Evolutionary conservation across 2,797 vertebrate genomes (phyloP), one percentile per base, ranked within the genome.

Genomic region (Melopsittacus undulatus): DNA sequence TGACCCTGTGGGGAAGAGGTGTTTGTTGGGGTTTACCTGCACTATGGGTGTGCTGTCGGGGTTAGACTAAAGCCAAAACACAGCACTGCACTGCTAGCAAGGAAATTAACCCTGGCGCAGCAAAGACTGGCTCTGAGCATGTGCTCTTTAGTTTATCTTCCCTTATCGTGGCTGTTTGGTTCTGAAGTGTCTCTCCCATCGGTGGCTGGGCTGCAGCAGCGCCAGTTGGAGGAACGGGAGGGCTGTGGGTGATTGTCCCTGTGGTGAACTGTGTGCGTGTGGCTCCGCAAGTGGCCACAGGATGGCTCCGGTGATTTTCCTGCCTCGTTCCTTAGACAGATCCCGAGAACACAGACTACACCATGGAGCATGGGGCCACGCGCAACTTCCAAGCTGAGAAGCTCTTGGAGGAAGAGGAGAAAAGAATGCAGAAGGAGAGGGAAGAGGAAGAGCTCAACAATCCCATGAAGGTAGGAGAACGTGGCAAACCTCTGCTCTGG

Each of bases 381-480:
- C 96, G 99, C 23, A 99, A 99, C 97, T 99, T 99, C 97, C 99
- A 99, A 93, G 99, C 99, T 0, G 99, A 99, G 97, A 99, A 99
- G 87, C 98, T 99, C 15, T 87, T 99, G 59, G 99, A 99, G 94
- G 99, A 99, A 90, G 99, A 99, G 91, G 99, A 99, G 97, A 99
- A 99, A 85, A 98, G 98, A 59, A 88, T 99, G 54, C 98, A 98
- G 95, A 98, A 98, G 95, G 99, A 99, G 40, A 97, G 99, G 61
- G 99, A 99, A 59, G 99, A 99, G 1, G 99, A 99, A 67, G 99
- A 99, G 83, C 98, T 99, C 30, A 99, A 99, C 97, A 99, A 99
- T 68, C 99, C 99, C 38, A 99, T 99, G 99, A 99, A 99, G 98
- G 99, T 98, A 85, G 1, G 0, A 61, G 16, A 42, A 5, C 0